Base-by-base conservation (phyloP, 2,888 invertebrate genomes). In the Cerastoderma edule region DNA sequence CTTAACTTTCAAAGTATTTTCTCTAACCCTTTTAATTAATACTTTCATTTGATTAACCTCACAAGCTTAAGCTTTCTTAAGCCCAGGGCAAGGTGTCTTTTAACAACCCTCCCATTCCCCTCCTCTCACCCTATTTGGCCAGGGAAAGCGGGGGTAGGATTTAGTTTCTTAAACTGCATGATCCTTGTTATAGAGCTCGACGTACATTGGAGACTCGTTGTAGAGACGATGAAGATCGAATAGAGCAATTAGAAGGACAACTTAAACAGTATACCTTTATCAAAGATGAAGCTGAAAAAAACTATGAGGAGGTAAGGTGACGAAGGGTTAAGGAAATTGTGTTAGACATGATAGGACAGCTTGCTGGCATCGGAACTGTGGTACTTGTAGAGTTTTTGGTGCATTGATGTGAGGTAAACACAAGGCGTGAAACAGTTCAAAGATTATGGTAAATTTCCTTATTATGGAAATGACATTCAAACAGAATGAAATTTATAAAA, bases 151-250 rank as follows among this genome's bases (percentile, higher is more conserved):
- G n/a, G n/a, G n/a, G n/a, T n/a, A n/a, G n/a, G 24, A 24, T 5
- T 53, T 53, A 5, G 54, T 24, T 30, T 4, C 16, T 32, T 1
- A 27, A 60, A 60, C 24, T 50, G 71, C 71, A 75, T 75, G 75
- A 53, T 71, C 67, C 67, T 70, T 67, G 53, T 78, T 78, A 13
- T 78, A 78, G 78, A 78, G 97, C 97, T 94, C 97, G 99, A 95
- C 99, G 99, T 96, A 96, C 99, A 94, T 97, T 99, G 95, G 99
- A 99, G 95, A 98, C 98, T 95, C 97, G 99, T 95, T 97, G 98
- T 93, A 95, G 98, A 95, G 96, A 97, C 93, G 99, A 99, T 95
- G 99, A 99, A 94, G 99, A 99, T 95, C 97, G 99, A 93, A 98
- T 99, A 97, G 98, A 98, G 94, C 96, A 97, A 94, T 95, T 99